Evolutionary conservation across 2,113 vertebrate species (phyloP), one percentile per base, ranked within the genome.

Genomic region (Odobenus rosmarus): DNA sequence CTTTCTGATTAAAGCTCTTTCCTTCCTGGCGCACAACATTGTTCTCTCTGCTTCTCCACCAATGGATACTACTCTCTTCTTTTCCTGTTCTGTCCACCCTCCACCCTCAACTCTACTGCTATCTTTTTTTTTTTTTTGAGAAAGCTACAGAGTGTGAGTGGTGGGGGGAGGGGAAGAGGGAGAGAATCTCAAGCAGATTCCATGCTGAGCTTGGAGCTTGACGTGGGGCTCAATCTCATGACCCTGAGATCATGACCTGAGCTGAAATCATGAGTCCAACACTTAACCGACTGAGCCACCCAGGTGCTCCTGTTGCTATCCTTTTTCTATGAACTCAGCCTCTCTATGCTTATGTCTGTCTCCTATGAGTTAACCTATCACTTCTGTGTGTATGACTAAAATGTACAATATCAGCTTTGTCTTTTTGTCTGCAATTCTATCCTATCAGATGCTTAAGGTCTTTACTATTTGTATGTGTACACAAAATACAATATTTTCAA

Each of bases 401-500:
- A 76, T 93, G 67, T 72, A 67, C 1, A 55, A 15, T 39, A 71
- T 59, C 59, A 53, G 57, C 4, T 89, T 36, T 71, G 23, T 11
- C 42, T 71, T 93, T 86, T 87, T 57, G 31, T 82, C 67, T 93
- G 31, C 5, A 95, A 88, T 57, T 19, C 16, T 79, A 84, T n/a
- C 18, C 42, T 84, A 95, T 90, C 15, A 93, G 90, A 71, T 88
- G 64, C 10, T 39, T 86, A 76, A 72, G 31, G n/a, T 24, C 42
- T 55, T 82, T 69, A 46, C 14, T 93, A 55, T 94, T 79, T 71
- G 69, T 61, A 81, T 62, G 8, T 24, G 51, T 12, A 87, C 28
- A 31, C 79, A 55, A 93, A 95, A 95, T 39, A 26, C 36, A 93
- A 33, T 42, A 90, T 72, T 87, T 87, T 61, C 69, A 36, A 82